Evolutionary conservation across 2,797 vertebrate species (phyloP), one percentile per base, ranked within the genome.

Genomic region (Rhadinocentrus ornatus): DNA sequence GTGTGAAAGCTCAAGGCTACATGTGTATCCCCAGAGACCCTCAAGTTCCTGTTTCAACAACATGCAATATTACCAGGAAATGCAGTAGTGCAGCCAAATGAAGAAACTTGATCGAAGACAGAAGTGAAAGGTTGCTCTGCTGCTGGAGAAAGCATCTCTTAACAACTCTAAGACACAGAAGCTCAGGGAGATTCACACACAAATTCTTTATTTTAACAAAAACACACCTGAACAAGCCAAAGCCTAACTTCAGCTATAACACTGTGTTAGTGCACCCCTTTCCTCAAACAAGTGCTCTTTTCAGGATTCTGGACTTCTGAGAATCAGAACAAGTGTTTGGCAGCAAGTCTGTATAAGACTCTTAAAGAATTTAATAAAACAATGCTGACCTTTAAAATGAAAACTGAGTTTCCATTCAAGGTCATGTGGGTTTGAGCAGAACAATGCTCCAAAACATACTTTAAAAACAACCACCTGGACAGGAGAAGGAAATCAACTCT

Each of bases 21-120:
- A 82, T 55, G 73, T 71, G 73, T 39, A 73, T 79, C 86, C 84
- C 87, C 48, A 57, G 80, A 88, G 84, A 86, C 80, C 75, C 76
- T 74, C 56, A 37, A 80, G 63, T 90, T 92, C 89, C 90, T 89
- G 80, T 93, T 91, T 91, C 86, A 88, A 90, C 85, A 88, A 91
- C 88, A 89, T 46, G 77, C 75, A 83, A 83, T 81, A 83, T 82
- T 86, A 88, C 89, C 86, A 91, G 90, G 91, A 91, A 87, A 86
- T 77, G 66, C 85, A 69, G 73, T 75, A 56, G 66, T 57, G 81
- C 6, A 15, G 86, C 86, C 80, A 75, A 78, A 88, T 85, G 88
- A 87, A 88, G 88, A 90, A 90, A 88, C 79, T 3, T 77, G 80
- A 90, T 88, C 80, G 76, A 89, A 89, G 83, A 83, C 69, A 55